These are phyloP conservation scores for Escarpia spicata DNA, from an alignment of 2,888 invertebrate genomes.

Conservation along the genomic window DNA sequence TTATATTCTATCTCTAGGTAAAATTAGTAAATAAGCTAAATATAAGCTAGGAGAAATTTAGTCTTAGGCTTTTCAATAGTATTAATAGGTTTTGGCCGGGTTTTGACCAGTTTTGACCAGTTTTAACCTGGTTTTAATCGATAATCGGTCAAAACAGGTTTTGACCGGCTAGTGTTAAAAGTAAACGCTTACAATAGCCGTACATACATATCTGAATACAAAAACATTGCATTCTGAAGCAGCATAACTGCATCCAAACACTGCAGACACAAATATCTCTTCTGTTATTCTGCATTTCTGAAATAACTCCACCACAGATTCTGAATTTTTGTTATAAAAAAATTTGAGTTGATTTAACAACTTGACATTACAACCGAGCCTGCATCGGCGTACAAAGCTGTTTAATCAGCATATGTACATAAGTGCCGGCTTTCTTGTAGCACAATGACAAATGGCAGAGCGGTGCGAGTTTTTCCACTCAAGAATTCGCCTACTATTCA, in stretches of 20 bases:
- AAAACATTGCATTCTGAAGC: not conserved
- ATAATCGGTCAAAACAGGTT: no score
- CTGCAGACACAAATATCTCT: not conserved
- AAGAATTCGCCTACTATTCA: not conserved
- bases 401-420: not conserved
- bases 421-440: not conserved
- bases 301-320: not conserved
- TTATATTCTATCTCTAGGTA: no score
- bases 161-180: no score
- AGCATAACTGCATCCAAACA: not conserved
- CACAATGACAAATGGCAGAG: not conserved
- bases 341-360: not conserved
- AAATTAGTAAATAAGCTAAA: no score
- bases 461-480: not conserved
- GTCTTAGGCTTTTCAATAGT: no score
- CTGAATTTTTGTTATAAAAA: not conserved
- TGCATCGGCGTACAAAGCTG: not conserved
- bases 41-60: no score
- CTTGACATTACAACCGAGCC: not conserved
- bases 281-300: not conserved
- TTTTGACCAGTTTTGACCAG: no score
- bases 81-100: no score
- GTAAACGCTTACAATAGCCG: no score
- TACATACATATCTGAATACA: not conserved
- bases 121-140: no score